Evolutionary conservation across 2,797 vertebrate species (phyloP).

Genomic region (Momotus momota): DNA sequence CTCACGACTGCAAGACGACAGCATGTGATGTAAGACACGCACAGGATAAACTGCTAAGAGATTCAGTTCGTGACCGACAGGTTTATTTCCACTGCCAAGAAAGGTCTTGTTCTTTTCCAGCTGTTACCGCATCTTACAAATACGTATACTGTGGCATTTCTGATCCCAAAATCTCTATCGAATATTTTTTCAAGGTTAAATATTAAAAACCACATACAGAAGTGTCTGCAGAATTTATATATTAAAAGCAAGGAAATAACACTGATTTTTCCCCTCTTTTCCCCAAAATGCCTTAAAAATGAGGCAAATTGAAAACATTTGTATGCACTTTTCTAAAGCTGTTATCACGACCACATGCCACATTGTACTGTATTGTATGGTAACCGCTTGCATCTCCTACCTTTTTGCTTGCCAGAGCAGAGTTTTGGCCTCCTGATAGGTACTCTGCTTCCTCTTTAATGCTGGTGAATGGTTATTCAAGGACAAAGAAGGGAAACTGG

Average conservation of each 20-base stretch:
- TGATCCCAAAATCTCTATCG: neutral
- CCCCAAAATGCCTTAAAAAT: neutral
- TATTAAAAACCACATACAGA: neutral
- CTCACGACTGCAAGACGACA: slow-evolving; percentile 45
- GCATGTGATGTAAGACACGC: slow-evolving; percentile 43
- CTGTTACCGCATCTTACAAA: neutral
- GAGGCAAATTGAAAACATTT: neutral
- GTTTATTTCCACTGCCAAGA: neutral
- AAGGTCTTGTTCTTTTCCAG: neutral
- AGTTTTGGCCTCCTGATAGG: neutral
- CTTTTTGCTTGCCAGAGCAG: neutral
- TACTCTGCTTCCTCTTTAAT: neutral
- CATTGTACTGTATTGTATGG: fast-evolving
- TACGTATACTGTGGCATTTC: neutral
- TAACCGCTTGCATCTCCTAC: neutral
- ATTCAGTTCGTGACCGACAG: neutral
- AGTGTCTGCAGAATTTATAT: neutral
- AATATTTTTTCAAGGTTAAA: neutral
- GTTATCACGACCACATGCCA: too few species aligned
- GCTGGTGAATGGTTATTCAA: neutral
- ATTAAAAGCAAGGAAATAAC: neutral
- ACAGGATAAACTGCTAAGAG: slow-evolving; percentile 37
- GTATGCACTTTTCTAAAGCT: neutral
- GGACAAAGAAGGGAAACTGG: neutral
- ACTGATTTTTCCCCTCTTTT: neutral